Percentiles rank a stretch among this genome's conserved stretches.
These are phyloP conservation scores for Mycetomoellerius zeteki DNA, from an alignment of 1,140 invertebrate genomes.

Conservation along the genomic window DNA sequence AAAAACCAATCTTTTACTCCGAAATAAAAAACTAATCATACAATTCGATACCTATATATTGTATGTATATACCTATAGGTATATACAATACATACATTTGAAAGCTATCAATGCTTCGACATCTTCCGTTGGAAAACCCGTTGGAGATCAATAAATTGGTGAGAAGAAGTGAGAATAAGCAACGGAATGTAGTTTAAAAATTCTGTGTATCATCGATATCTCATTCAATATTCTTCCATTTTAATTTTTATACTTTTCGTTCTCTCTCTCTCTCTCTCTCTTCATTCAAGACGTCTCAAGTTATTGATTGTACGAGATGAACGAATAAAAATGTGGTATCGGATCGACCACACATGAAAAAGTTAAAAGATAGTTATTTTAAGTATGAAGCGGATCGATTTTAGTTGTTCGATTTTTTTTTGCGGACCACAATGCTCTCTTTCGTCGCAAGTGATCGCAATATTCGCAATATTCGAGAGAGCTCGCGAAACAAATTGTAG, in stretches of 20 bases:
- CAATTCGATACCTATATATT: too few relatives aligned
- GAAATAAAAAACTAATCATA: too few relatives aligned
- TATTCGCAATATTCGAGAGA: not conserved
- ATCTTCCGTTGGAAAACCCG: too few relatives aligned
- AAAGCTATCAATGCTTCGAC: too few relatives aligned
- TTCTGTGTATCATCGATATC: not conserved
- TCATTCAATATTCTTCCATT: not conserved
- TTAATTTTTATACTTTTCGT: not conserved
- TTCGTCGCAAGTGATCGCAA: not conserved
- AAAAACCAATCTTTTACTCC: too few relatives aligned
- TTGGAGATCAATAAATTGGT: too few relatives aligned
- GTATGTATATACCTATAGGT: too few relatives aligned
- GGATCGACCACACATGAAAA: not conserved
- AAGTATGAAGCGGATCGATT: not conserved
- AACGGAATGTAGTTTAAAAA: not conserved
- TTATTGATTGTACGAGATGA: not conserved
- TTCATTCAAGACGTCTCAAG: not conserved
- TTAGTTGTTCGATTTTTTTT: constrained; percentile 19
- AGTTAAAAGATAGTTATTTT: constrained; percentile 33
- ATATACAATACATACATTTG: too few relatives aligned
- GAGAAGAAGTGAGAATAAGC: too few relatives aligned
- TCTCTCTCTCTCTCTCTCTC: not conserved
- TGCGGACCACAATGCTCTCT: not conserved
- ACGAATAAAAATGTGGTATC: not conserved
- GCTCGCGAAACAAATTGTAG: not conserved